Percentiles rank a stretch among this genome's conserved stretches.
These are phyloP conservation scores for Grammomys dolichurus DNA, from an alignment of 2,113 vertebrate genomes.

Conservation along the genomic window DNA sequence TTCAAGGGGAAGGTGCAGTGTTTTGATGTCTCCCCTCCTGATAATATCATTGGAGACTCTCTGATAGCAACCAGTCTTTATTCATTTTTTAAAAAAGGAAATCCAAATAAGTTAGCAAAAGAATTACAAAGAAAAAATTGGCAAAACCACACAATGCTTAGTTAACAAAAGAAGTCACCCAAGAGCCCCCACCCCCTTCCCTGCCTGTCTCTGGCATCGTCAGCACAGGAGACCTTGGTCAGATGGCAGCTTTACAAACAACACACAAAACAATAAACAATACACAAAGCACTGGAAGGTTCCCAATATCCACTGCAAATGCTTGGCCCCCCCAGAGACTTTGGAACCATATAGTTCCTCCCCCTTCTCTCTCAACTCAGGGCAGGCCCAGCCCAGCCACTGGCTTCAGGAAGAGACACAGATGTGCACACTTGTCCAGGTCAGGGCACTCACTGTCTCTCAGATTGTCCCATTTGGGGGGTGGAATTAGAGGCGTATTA, in stretches of 20 bases:
- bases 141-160: conserved; percentile 92
- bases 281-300: conserved; percentile 69
- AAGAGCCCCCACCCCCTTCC: background rate
- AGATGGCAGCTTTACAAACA: conserved; percentile 89
- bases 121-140: conserved; percentile 84
- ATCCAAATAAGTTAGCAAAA: conserved; percentile 93
- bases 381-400: conserved; percentile 80
- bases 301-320: conserved; percentile 76
- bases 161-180: conserved; percentile 85
- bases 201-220: conserved; percentile 63
- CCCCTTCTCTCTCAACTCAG: conserved; percentile 40
- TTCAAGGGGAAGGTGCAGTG: background rate
- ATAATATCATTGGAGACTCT: background rate
- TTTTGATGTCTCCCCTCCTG: background rate
- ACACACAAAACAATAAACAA: conserved; percentile 79
- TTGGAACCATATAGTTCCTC: conserved; percentile 19
- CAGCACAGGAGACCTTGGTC: conserved; percentile 90
- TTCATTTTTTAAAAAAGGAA: conserved; percentile 96
- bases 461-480: background rate
- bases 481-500: conserved; percentile 21
- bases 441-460: background rate
- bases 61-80: conserved; percentile 95
- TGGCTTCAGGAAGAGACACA: conserved; percentile 51
- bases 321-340: conserved; percentile 83
- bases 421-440: background rate